Base-by-base conservation (phyloP, 37 sponge, comb jelly and placozoan species). In the Cliona cf. orientalis region DNA sequence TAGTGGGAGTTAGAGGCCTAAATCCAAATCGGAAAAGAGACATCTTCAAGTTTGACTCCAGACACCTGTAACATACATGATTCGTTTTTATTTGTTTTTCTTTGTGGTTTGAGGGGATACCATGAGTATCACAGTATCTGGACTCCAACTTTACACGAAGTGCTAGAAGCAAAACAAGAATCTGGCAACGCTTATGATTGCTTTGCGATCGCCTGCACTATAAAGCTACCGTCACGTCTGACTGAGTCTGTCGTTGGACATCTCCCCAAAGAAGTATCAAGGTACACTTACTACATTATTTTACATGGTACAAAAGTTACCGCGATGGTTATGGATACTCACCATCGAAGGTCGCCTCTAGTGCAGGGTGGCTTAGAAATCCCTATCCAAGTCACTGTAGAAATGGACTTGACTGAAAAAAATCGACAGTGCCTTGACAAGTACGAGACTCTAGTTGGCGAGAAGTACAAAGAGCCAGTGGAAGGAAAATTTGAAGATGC, bases 1-100 rank as follows among this genome's bases (percentile, higher is more conserved):
- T n/a, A 23, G 43, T 69, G 17, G 55, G 55, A 49, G 11, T 49
- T 19, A 17, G 17, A 49, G 14, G 66, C 3, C 41, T 66, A 63
- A 84, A 75, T 5, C 77, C 84, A 53, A 75, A 84, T 37, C 65
- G 76, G 75, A 84, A 84, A 4, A 84, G 84, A 6, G 76, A 75
- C 84, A 75, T 84, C 17, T 56, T 7, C 71, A 69, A n/a, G n/a
- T n/a, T n/a, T n/a, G n/a, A n/a, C n/a, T n/a, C n/a, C n/a, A n/a
- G n/a, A n/a, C n/a, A n/a, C n/a, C n/a, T n/a, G n/a, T n/a, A n/a
- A n/a, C n/a, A n/a, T n/a, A n/a, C 17, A 19, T 49, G 17, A 17
- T 11, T 25, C 9, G 22, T 17, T 84, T 23, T 9, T 19, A 29
- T 17, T 84, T 66, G 26, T 42, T 12, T 85, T 85, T 46, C 26